Percentiles rank a stretch among this genome's conserved stretches.
Evolutionary conservation across 1,140 invertebrate species (phyloP).

Genomic region (Palaemon carinicauda): DNA sequence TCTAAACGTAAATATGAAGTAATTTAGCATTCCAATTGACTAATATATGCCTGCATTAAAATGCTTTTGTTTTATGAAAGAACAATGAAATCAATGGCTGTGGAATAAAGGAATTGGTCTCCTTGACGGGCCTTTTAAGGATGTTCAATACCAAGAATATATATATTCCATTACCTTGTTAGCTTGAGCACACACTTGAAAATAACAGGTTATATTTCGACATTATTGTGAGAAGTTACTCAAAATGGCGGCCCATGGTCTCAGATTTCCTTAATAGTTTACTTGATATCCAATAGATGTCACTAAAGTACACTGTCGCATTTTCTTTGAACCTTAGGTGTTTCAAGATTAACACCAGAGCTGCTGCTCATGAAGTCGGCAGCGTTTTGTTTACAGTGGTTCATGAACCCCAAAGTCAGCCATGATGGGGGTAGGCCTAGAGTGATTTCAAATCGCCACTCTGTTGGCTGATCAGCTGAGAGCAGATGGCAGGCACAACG

Average conservation of each 20-base stretch:
- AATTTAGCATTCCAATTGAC: no score
- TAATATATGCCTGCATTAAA: no score
- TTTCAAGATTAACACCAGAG: neutral
- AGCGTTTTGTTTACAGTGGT: conserved; percentile 46
- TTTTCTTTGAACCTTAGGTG: conserved; percentile 15
- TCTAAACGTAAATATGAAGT: no score
- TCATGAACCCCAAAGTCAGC: conserved; percentile 46
- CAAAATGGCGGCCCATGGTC: conserved; percentile 47
- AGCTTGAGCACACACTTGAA: no score
- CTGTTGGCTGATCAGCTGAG: conserved; percentile 54
- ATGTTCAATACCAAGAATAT: no score
- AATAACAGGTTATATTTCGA: neutral
- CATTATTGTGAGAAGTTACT: conserved; percentile 36
- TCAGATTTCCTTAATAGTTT: conserved; percentile 36
- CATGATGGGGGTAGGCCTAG: conserved; percentile 55
- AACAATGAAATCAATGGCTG: no score
- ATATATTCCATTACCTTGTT: no score
- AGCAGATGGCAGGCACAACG: conserved; percentile 41
- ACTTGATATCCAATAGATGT: conserved; percentile 44
- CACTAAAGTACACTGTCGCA: conserved; percentile 41
- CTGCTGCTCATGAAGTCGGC: conserved; percentile 29
- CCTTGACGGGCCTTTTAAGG: no score
- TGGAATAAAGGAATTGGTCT: no score
- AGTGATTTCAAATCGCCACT: conserved; percentile 35
- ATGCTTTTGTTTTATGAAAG: no score